phyloP scores from a whole-genome alignment of 2,888 invertebrate species.

The Brachyptera putata region DNA sequence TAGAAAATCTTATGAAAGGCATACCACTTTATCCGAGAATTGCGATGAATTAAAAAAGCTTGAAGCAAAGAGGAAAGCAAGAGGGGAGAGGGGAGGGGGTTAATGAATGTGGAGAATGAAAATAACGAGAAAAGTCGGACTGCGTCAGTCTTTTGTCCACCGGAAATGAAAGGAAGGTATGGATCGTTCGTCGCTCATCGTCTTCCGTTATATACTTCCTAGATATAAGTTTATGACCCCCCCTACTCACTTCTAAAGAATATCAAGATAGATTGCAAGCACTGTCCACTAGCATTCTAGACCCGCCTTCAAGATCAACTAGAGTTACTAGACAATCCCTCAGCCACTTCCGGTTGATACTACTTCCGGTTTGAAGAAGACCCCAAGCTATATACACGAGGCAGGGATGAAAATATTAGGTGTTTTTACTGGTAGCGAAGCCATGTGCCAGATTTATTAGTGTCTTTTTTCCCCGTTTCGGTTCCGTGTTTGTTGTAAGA shows the following conservation, averaged over 20 bases:
- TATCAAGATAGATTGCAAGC: slow-evolving; percentile 13
- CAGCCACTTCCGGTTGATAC: slow-evolving; percentile 15
- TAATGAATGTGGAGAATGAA: background rate
- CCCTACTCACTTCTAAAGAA: no score
- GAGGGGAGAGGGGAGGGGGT: background rate
- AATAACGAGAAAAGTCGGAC: background rate
- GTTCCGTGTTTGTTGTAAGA: no score
- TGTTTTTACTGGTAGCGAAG: background rate
- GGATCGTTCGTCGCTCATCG: slow-evolving; percentile 8
- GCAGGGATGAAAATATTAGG: background rate
- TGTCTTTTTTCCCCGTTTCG: background rate
- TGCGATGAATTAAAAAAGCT: slow-evolving; percentile 8
- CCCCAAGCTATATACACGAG: background rate
- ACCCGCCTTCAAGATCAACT: slow-evolving; percentile 12
- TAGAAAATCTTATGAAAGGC: background rate
- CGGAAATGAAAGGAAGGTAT: slow-evolving; percentile 15
- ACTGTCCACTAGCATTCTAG: background rate
- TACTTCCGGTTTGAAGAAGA: slow-evolving; percentile 10
- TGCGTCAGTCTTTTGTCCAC: slow-evolving; percentile 13
- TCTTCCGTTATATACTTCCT: background rate
- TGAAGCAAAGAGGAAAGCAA: background rate
- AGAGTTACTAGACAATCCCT: slow-evolving; percentile 19
- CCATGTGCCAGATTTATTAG: background rate
- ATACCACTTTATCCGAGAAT: slow-evolving; percentile 3
- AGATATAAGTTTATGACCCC: background rate